Base-by-base conservation (phyloP, 1,140 invertebrate genomes). In the Pseudomyrmex concolor region DNA sequence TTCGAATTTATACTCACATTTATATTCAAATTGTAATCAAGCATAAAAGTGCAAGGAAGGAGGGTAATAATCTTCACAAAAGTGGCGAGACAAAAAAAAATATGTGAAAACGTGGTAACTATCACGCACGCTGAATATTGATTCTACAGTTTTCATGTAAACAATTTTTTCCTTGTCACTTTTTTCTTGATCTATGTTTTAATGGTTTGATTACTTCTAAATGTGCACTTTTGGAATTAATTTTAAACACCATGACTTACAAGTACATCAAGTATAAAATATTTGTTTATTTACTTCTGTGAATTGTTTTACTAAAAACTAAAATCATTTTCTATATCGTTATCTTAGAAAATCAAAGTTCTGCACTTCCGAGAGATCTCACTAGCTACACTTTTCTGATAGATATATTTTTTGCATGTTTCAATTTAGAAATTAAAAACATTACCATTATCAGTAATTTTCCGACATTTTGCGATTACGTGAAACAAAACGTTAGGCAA, bases 1-100 rank as follows among this genome's bases (percentile, higher is more conserved):
- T 86, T 70, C 51, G 84, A 86, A 86, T 82, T 76, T 54, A 34
- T 34, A 60, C 54, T 74, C 17, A 84, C 85, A 85, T 82, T 71
- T 54, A 34, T 34, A 60, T 64, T 74, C 17, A 60, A 22, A 8
- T 34, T 62, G 25, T 82, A 68, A 62, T 81, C 68, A 48, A 12
- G 34, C 59, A 68, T 64, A 51, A 51, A 63, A 34, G 34, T 34
- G 5, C 34, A 34, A 34, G 34, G 34, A 34, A 68, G 43, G 13
- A 7, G 15, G 17, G 51, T 81, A 13, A 25, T 57, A 51, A 73
- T 55, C 13, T 45, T 73, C 55, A 10, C 17, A n/a, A 12, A 54
- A 15, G 22, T 74, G 59, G 43, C 54, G 34, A 34, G 34, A n/a
- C 7, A 12, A 17, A 64, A 59, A 59, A 1, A n/a, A 57, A 19